These are phyloP conservation scores for Beroe forskalii DNA, from an alignment of 37 sponge, comb jelly and placozoan species.

Conservation along the genomic window DNA sequence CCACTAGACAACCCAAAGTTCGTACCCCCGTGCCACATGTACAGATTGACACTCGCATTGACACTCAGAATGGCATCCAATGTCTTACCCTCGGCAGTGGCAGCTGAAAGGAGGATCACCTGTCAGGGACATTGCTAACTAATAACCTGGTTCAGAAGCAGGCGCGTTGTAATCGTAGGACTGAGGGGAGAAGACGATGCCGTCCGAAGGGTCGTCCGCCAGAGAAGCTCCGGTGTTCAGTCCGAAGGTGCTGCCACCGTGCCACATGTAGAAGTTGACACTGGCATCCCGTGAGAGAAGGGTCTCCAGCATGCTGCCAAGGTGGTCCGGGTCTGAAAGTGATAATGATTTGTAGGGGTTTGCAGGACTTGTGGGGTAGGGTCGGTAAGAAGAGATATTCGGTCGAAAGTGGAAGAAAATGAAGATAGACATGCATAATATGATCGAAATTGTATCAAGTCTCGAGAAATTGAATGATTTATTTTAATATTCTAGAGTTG, in stretches of 20 bases:
- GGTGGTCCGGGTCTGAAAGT: background rate
- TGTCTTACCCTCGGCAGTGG: background rate
- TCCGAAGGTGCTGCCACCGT: conserved; percentile 94
- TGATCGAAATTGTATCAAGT: no score
- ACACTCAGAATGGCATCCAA: background rate
- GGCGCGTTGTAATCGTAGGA: conserved; percentile 85
- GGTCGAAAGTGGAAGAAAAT: no score
- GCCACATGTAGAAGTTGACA: conserved; percentile 57
- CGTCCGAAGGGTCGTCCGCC: background rate
- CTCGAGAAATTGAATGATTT: no score
- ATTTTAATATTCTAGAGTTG: no score
- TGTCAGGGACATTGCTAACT: no score
- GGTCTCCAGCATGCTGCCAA: background rate
- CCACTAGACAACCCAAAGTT: conserved; percentile 95
- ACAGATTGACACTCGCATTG: conserved; percentile 5
- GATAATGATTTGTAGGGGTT: no score
- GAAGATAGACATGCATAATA: no score
- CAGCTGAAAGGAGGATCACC: conserved; percentile 18
- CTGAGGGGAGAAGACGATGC: conserved; percentile 68
- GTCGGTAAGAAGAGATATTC: no score
- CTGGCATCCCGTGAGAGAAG: background rate
- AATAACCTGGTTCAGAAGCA: conserved; percentile 15
- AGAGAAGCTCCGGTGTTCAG: conserved; percentile 82
- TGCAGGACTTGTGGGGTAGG: no score
- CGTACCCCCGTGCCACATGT: conserved; percentile 81